Conservation (phyloP, 2,797 vertebrate species). For the Masticophis lateralis region DNA sequence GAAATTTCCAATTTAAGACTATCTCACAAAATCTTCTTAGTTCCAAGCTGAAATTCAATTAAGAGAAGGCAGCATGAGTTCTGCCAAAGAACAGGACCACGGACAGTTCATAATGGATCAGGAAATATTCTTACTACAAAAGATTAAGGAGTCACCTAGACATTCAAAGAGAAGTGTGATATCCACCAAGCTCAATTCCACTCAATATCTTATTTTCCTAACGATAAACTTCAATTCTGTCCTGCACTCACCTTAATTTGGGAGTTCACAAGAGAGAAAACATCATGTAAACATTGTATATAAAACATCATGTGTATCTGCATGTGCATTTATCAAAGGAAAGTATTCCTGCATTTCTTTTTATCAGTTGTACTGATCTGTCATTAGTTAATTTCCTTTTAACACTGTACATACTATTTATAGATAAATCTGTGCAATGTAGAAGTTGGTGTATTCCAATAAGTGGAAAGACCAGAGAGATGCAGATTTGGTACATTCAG, state of each 20-base stretch:
- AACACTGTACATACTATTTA: neutral
- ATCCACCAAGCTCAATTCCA: neutral
- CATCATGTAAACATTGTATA: neutral
- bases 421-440: neutral
- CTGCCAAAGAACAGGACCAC: neutral
- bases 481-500: neutral
- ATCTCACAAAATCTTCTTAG: neutral
- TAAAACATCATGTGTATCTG: neutral
- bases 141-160: neutral
- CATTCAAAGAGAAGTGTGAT: neutral
- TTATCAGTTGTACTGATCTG: neutral
- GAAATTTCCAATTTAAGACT: neutral
- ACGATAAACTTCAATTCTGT: neutral
- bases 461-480: neutral
- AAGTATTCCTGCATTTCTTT: neutral
- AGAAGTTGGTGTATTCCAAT: neutral
- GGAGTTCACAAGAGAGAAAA: neutral
- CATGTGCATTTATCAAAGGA: neutral
- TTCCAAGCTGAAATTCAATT: neutral
- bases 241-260: neutral
- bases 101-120: neutral
- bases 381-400: neutral
- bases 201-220: neutral
- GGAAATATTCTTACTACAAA: neutral
- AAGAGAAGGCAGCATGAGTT: neutral